Evolutionary conservation across 2,888 invertebrate genomes (phyloP).

Genomic region (Phalangium opilio): DNA sequence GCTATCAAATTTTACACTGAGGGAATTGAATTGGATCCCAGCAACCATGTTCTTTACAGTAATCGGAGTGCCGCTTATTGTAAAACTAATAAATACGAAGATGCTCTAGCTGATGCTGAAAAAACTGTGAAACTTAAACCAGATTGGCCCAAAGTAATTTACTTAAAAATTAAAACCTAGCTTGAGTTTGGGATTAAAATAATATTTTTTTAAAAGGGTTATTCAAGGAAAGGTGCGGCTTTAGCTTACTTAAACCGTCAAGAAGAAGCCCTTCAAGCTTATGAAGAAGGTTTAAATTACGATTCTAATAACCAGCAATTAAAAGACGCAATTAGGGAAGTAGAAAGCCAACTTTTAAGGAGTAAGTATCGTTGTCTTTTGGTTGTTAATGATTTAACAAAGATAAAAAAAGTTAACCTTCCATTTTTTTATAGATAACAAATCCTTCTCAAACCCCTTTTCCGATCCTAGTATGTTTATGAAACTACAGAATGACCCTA

Average conservation of each 20-base stretch:
- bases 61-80: constrained; percentile 83
- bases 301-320: constrained; percentile 59
- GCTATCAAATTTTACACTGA: constrained; percentile 64
- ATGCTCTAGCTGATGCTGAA: constrained; percentile 70
- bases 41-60: constrained; percentile 76
- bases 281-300: constrained; percentile 51
- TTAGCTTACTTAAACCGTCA: constrained; percentile 55
- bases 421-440: no score
- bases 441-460: constrained; percentile 29
- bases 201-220: constrained; percentile 37
- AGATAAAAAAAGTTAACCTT: no score
- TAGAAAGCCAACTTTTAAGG: constrained; percentile 25
- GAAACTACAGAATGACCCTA: constrained; percentile 49
- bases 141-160: constrained; percentile 54
- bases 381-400: no score
- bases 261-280: constrained; percentile 60
- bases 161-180: not conserved
- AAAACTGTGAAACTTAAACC: constrained; percentile 63
- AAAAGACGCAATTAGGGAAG: constrained; percentile 48
- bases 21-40: constrained; percentile 59
- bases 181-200: not conserved
- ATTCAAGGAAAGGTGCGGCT: constrained; percentile 76
- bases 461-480: constrained; percentile 40
- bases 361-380: no score
- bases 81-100: constrained; percentile 54